A percentile compares a stretch with the other conserved stretches of the same genome.
phyloP scores from a whole-genome alignment of 2,888 invertebrate genomes.

The Caenorhabditis plicata region DNA sequence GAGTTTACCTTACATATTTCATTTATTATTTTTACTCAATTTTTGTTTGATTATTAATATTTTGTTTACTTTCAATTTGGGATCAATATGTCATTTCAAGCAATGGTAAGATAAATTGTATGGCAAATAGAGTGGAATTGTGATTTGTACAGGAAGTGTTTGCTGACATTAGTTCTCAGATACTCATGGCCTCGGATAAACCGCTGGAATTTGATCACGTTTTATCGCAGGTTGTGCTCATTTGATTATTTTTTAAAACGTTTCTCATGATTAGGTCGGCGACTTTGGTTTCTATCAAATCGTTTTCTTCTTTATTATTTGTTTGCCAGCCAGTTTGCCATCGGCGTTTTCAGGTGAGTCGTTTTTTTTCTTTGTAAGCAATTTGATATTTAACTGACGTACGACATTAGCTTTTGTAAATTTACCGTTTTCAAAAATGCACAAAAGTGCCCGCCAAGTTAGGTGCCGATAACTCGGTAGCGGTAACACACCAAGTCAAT shows the following conservation, averaged over 20 bases:
- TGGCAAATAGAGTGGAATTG: too few species aligned
- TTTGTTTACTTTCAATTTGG: too few species aligned
- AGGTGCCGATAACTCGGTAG: too few species aligned
- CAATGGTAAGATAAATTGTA: slow-evolving; percentile 22
- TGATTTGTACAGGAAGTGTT: slow-evolving; percentile 42
- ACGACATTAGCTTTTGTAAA: too few species aligned
- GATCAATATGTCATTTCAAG: slow-evolving; percentile 36
- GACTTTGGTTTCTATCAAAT: slow-evolving; percentile 56
- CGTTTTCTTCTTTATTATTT: slow-evolving; percentile 54
- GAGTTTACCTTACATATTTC: too few species aligned
- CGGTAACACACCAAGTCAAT: too few species aligned
- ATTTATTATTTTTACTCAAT: too few species aligned
- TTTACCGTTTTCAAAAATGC: too few species aligned
- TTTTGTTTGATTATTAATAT: too few species aligned
- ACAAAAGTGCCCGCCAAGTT: too few species aligned
- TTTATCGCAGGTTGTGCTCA: slow-evolving; percentile 23
- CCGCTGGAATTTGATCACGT: slow-evolving; percentile 45
- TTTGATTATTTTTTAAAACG: background rate
- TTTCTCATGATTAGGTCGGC: slow-evolving; percentile 37
- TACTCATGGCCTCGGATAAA: slow-evolving; percentile 33
- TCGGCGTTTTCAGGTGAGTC: slow-evolving; percentile 49
- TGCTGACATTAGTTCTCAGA: slow-evolving; percentile 39
- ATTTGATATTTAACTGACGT: too few species aligned
- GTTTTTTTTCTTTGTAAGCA: background rate
- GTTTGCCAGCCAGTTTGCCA: slow-evolving; percentile 57